These are phyloP conservation scores for Lycocorax pyrrhopterus DNA, from an alignment of 2,113 vertebrate species.

Conservation along the genomic window DNA sequence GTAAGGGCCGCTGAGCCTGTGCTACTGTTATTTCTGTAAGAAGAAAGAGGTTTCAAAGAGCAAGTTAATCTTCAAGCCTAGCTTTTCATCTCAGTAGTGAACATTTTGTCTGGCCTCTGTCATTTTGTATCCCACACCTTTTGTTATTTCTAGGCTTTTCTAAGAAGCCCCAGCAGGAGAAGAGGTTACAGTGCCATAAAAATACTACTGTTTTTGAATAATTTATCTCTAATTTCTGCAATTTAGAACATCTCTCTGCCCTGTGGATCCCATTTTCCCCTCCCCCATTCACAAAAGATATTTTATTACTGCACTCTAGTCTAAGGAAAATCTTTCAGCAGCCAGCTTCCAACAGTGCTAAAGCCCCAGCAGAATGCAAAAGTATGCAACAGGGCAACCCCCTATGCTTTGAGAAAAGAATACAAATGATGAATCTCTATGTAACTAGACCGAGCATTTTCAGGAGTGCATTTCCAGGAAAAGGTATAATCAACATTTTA, in stretches of 20 bases:
- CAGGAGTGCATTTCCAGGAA: background rate
- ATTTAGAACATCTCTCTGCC: background rate
- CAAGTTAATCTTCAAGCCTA: background rate
- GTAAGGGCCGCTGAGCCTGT: background rate
- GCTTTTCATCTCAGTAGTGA: background rate
- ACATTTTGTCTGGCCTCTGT: background rate
- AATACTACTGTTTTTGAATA: background rate
- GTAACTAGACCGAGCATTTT: background rate
- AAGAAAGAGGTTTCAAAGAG: background rate
- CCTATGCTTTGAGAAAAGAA: background rate
- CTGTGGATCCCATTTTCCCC: background rate
- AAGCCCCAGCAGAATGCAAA: background rate
- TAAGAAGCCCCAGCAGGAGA: background rate
- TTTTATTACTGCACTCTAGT: background rate
- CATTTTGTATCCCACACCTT: background rate
- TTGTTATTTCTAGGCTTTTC: background rate
- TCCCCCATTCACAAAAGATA: background rate
- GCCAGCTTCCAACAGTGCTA: background rate
- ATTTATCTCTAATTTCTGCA: background rate
- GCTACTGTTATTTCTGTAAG: background rate
- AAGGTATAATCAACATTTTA: background rate
- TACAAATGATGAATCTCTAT: background rate
- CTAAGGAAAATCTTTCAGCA: background rate
- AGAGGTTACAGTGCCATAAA: background rate
- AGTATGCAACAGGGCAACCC: background rate